A percentile compares a stretch with the other conserved stretches of the same genome.
These are phyloP conservation scores for Gadopsis marmoratus DNA, from an alignment of 2,797 vertebrate genomes.

Conservation along the genomic window DNA sequence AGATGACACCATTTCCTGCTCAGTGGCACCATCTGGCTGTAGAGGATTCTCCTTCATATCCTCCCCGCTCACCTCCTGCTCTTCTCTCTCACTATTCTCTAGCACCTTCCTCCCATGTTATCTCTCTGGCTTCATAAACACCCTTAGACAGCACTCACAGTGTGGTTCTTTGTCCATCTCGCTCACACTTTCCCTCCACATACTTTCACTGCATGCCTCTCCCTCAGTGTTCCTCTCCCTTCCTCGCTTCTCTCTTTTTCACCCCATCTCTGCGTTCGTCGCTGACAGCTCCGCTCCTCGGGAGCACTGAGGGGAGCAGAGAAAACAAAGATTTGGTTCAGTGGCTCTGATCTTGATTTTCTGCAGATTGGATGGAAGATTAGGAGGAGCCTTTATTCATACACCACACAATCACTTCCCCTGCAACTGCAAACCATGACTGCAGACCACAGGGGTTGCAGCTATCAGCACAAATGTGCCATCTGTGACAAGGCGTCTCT, in stretches of 20 bases:
- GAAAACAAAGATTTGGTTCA: slow-evolving; percentile 84
- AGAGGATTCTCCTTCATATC: slow-evolving; percentile 40
- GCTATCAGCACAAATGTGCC: slow-evolving; percentile 77
- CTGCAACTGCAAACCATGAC: slow-evolving; percentile 71
- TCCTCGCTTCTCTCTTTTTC: slow-evolving; percentile 37
- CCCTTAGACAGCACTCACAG: slow-evolving; percentile 63
- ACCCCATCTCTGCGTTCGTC: slow-evolving; percentile 60
- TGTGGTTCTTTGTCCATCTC: slow-evolving; percentile 40
- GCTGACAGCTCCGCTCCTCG: slow-evolving; percentile 79
- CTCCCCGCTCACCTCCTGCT: slow-evolving; percentile 44
- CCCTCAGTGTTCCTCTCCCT: slow-evolving; percentile 45
- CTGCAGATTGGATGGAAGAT: slow-evolving; percentile 83
- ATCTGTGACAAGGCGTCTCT: slow-evolving; percentile 75
- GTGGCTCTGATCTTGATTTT: slow-evolving; percentile 83
- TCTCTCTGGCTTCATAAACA: slow-evolving; percentile 58
- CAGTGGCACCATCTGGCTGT: slow-evolving; percentile 81
- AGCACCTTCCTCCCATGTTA: slow-evolving; percentile 48
- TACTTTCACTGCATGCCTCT: slow-evolving; percentile 42
- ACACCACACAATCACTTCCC: slow-evolving; percentile 72
- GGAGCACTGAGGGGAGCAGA: slow-evolving; percentile 74
- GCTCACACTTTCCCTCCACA: slow-evolving; percentile 30
- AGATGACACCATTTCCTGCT: slow-evolving; percentile 68
- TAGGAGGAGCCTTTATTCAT: slow-evolving; percentile 78
- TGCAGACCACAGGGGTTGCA: slow-evolving; percentile 77
- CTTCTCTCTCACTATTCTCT: slow-evolving; percentile 31